Base-by-base conservation (phyloP, 2,113 vertebrate species). In the Pomatostomus ruficeps region DNA sequence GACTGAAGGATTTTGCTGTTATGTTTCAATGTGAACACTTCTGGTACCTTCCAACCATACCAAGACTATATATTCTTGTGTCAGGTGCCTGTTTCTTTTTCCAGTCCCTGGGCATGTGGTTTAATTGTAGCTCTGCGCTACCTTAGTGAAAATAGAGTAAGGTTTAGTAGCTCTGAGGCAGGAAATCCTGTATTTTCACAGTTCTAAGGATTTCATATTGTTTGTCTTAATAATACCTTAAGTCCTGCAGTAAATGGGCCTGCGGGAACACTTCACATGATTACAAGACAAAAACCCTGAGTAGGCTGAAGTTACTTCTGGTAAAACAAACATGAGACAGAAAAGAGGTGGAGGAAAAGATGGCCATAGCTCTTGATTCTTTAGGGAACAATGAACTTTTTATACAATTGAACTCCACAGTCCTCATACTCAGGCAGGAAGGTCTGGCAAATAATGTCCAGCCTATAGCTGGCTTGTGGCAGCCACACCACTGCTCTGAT, bases 111-210 rank as follows among this genome's bases (percentile, higher is more conserved):
- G 35, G 42, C 63, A 58, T 12, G 54, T 51, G 45, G 59, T 73
- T 88, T 77, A 66, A 76, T 76, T 3, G 1, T 46, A 58, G 46
- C 65, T 83, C 58, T 80, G 33, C 73, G 67, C 71, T 91, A 86
- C 86, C 81, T 51, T 38, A 51, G 72, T 70, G 65, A 45, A 93
- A 82, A 80, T 17, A 46, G 48, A 63, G 61, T 6, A 78, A 29
- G 21, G 52, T 76, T 94, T 57, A 45, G 89, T 49, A 88, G 71
- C 79, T 80, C 68, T 68, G 83, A 88, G 85, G 88, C 80, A 94
- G 82, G 91, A 94, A 93, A 91, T 96, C 66, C 78, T 90, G 51
- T 92, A 74, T 88, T 95, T 89, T 90, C 89, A 79, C 78, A 95
- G 85, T 79, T 90, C 89, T 52, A 14, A 85, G 88, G 89, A 80